Conservation (phyloP, 2,113 vertebrate genomes). For the Pampusana beccarii region DNA sequence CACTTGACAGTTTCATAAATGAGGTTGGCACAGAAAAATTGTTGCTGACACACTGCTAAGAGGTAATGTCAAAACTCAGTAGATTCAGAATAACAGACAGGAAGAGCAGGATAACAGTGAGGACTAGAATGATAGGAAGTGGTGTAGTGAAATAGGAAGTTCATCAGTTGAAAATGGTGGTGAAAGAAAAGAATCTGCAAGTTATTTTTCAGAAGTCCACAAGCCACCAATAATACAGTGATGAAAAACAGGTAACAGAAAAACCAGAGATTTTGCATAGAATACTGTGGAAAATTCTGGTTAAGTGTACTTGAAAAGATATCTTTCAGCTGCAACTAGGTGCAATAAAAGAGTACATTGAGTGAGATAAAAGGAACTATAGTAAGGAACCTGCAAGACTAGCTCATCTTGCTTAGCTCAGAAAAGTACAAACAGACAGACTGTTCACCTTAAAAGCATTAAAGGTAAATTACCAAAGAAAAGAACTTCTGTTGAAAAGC, state of each 20-base stretch:
- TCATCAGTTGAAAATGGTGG: neutral
- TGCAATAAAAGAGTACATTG: neutral
- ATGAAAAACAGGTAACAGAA: neutral
- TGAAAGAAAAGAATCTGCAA: neutral
- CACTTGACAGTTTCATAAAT: neutral
- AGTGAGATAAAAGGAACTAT: neutral
- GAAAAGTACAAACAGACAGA: neutral
- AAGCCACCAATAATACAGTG: rapidly evolving
- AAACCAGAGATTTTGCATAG: neutral
- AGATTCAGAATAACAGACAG: neutral
- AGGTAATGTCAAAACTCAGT: neutral
- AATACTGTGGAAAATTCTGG: neutral
- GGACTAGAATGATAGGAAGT: neutral
- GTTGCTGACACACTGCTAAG: neutral
- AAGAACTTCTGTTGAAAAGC: neutral
- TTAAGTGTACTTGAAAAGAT: neutral
- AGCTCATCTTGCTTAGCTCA: neutral
- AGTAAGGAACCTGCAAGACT: neutral
- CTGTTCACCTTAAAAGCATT: neutral
- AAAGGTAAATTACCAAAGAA: neutral
- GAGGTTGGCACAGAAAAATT: neutral
- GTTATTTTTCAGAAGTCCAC: neutral
- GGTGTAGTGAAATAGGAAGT: neutral
- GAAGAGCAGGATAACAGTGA: neutral
- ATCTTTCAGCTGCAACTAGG: neutral